Base-by-base conservation (phyloP, 2,888 invertebrate species). In the Elysia crispata region DNA sequence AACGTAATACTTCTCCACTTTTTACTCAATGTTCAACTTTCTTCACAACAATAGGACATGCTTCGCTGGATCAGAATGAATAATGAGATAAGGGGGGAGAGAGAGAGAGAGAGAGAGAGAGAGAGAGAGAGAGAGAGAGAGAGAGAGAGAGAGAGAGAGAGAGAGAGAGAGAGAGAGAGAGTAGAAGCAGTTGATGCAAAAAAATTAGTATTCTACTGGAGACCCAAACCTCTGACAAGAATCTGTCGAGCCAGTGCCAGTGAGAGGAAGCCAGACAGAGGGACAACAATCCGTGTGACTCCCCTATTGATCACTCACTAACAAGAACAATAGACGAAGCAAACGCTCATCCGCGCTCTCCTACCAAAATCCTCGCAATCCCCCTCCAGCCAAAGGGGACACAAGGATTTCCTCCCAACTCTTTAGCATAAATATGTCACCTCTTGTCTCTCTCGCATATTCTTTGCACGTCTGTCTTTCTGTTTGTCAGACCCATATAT, bases 61-160 rank as follows among this genome's bases (percentile, higher is more conserved):
- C n/a, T 25, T 60, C 15, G 60, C 11, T 6, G 41, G 11, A 73
- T 54, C 25, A 49, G 50, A 49, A 50, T 54, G 50, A n/a, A 54
- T 23, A 74, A 54, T 49, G 77, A 77, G 70, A 70, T 30, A 57
- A 28, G 69, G 69, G 57, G 33, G 31, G 77, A 77, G 69, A 77
- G 70, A 70, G 77, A 77, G 77, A 77, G 69, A 70, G 77, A 77
- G 77, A 77, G 77, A 66, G 66, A 54, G 54, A 69, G 67, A 69
- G 77, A 69, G 77, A 54, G 69, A 69, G 72, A 78, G 78, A 64
- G 72, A 72, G 60, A 70, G 70, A 57, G 67, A 41, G 64, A 72
- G 23, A 77, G 62, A 75, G 33, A 62, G 31, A 57, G 31, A 60
- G 62, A 60, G 64, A 64, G 57, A 64, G 25, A 64, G 15, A 25